Percentiles rank a stretch among this genome's conserved stretches.
phyloP scores from a whole-genome alignment of 2,888 invertebrate species.

The Blomia tropicalis region DNA sequence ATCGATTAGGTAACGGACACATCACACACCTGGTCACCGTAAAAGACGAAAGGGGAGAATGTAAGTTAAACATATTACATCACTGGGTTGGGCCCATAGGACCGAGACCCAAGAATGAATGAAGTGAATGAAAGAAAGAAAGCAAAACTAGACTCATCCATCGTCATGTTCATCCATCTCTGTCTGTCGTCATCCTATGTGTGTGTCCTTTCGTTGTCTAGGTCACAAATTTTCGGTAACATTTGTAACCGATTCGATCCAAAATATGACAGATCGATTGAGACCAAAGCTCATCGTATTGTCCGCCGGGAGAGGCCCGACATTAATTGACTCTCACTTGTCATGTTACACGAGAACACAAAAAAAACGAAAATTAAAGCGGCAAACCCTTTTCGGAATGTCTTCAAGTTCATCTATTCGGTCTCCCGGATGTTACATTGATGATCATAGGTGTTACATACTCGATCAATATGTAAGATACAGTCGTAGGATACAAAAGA shows the following conservation, averaged over 20 bases:
- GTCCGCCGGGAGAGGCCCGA: too few species aligned
- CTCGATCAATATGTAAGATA: neutral
- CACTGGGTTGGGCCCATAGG: too few species aligned
- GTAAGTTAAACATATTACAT: too few species aligned
- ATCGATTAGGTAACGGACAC: conserved; percentile 6
- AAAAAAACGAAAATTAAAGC: too few species aligned
- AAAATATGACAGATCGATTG: neutral
- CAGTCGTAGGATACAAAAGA: too few species aligned
- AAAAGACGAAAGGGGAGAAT: neutral
- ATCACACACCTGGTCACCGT: neutral
- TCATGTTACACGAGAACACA: too few species aligned
- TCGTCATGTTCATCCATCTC: conserved; percentile 11
- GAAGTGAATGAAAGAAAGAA: neutral
- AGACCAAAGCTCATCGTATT: too few species aligned
- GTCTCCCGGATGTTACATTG: too few species aligned
- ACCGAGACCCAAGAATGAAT: neutral
- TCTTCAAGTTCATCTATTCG: too few species aligned
- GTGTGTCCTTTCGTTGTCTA: neutral
- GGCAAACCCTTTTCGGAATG: neutral
- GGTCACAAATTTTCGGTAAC: neutral
- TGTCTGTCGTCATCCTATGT: neutral
- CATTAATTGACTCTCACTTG: neutral
- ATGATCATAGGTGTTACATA: neutral
- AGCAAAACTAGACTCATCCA: conserved; percentile 11
- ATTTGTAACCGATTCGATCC: neutral